Evolutionary conservation across 2,113 vertebrate genomes (phyloP), one percentile per base, ranked within the genome.

Genomic region (Oxyruncus cristatus): DNA sequence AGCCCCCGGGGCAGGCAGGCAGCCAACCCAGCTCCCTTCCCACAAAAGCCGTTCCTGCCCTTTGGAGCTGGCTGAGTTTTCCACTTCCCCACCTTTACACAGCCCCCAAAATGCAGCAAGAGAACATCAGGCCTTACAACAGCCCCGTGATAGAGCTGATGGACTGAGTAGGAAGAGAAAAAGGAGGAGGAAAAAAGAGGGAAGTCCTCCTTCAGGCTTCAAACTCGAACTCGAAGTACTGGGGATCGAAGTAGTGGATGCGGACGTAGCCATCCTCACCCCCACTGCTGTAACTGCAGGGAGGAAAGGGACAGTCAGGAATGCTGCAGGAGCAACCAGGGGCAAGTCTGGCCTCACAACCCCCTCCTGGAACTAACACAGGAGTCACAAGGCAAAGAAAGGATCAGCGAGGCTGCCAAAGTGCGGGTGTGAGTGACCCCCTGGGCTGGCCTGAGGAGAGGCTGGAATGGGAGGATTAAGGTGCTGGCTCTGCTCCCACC

Each of bases 201-300:
- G 23, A 35, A 56, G 15, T 78, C 37, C 55, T 68, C 52, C n/a
- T 47, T 98, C 94, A 99, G 19, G 97, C 99, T 97, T 99, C 99
- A 86, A 99, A 98, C 80, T 99, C 99, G 93, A 99, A 99, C 92
- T 99, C 99, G 28, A 99, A 99, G 98, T 99, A 99, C 47, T 99
- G 99, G 21, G 99, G 98, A 70, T 99, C 99, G 12, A 99, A 99
- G 97, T 99, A 99, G 71, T 99, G 99, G 98, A 99, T 99, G 93
- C 99, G 99, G 13, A 98, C 98, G 15, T 99, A 99, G 72, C 99
- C 99, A 8, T 99, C 99, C 81, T 99, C 99, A 11, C 99, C 99
- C 9, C 99, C 99, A 0, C 99, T 99, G 98, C 99, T 99, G 97
- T 99, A 99, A 81, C 99, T 99, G 98, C 32, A 92, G 27, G 90